Base-by-base conservation (phyloP, 2,888 invertebrate genomes). In the Andrena bucephala region DNA sequence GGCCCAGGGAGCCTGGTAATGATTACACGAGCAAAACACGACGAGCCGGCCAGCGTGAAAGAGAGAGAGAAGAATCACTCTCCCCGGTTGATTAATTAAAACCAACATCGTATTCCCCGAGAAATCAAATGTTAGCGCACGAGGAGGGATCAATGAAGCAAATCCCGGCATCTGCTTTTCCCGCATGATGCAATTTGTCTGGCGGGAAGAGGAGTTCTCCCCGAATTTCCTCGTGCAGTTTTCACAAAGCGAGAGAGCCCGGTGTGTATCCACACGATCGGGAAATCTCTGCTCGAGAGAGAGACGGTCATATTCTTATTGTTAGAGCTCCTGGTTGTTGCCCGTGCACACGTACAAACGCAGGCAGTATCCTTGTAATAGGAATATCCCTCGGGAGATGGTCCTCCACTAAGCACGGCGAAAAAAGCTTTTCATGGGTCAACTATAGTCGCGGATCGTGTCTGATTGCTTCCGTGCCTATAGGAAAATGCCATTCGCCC, bases 51-150 rank as follows among this genome's bases (percentile, higher is more conserved):
- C 57, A 65, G 16, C 16, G 16, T 42, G 42, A 42, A 42, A 65
- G n/a, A 60, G 10, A 52, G 66, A 54, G 42, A 69, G 70, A 68
- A 81, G 84, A 80, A 83, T 77, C 76, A 33, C 31, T 84, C 72
- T 69, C 85, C 67, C 69, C 75, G 85, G 78, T 89, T 91, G 90
- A 91, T 91, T 91, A 91, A 91, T 91, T 90, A 89, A 91, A 91
- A 91, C 85, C 87, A 80, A 83, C 85, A 81, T 76, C 85, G 85
- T 88, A 85, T 85, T 85, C 86, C 85, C 85, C 85, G 63, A 86
- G 86, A 83, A 89, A 88, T 86, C 86, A 89, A 86, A 89, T 86
- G 90, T 91, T 88, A 83, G 86, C 90, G 85, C 87, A 84, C 81
- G 72, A 16, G 77, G 81, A 83, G 65, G 83, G 74, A 83, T 84